Base-by-base conservation (phyloP, 2,113 vertebrate genomes). In the Chamaetylas fuelleborni region DNA sequence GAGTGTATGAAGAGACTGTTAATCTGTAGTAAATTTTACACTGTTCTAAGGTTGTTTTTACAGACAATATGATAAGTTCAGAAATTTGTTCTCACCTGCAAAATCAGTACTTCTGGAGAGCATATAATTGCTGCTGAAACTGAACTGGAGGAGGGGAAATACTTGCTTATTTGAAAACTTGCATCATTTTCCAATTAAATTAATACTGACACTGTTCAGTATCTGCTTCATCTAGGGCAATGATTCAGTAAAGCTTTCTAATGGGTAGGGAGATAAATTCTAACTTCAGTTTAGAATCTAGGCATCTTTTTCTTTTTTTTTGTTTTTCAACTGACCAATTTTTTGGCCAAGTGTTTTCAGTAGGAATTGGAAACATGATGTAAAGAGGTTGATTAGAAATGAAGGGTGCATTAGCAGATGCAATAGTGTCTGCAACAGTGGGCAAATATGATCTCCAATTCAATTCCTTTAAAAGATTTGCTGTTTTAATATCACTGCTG, bases 21-120 rank as follows among this genome's bases (percentile, higher is more conserved):
- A 90, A 83, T 57, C 64, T 53, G 15, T 24, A 64, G 29, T 12
- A 81, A 70, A 56, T 81, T 38, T 83, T 71, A 45, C 64, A 28
- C 9, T 7, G 10, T 16, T n/a, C 8, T 66, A 65, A 53, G 19
- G 25, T 38, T 78, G 10, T 9, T 62, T 48, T 19, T 45, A 12
- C 4, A 50, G 31, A 12, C 1, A 6, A 11, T 42, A 29, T 17
- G 15, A 26, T 0, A 2, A 33, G 26, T 38, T 80, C 29, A 56
- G 48, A 9, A 51, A 56, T 58, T 47, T 24, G 51, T 40, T 48
- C 34, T 84, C 14, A 19, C 17, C 40, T 78, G 6, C 62, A 36
- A 86, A 71, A 58, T 7, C 24, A 66, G 6, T 22, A 17, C 8
- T 11, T 38, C 38, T 61, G 51, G n/a, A 66, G 19, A 69, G 34